phyloP scores from a whole-genome alignment of 2,888 invertebrate species.

The Watsonalla binaria region DNA sequence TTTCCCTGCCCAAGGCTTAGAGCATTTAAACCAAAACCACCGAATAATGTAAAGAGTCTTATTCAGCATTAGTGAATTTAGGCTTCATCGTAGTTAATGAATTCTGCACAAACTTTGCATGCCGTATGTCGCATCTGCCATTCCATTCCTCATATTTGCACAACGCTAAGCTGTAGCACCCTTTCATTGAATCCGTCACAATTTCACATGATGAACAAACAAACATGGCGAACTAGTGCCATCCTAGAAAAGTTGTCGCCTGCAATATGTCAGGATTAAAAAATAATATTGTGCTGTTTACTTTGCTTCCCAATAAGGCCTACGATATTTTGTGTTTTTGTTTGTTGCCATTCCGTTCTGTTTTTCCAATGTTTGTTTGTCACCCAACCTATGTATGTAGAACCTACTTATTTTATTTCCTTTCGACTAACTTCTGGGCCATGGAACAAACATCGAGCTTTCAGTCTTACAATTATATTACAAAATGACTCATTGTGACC shows the following conservation, averaged over 20 bases:
- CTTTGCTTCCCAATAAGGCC: conserved; percentile 28
- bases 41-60: background rate
- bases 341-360: background rate
- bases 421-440: background rate
- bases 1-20: no score
- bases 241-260: conserved; percentile 47
- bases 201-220: conserved; percentile 44
- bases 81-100: background rate
- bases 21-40: no score
- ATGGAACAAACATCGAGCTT: no score
- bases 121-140: conserved; percentile 2
- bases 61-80: background rate
- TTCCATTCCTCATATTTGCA: conserved; percentile 20
- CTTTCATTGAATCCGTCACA: conserved; percentile 35
- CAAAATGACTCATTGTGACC: no score
- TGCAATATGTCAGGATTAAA: conserved; percentile 73
- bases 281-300: conserved; percentile 52
- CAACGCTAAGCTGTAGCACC: conserved; percentile 22
- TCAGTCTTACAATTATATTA: no score
- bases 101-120: conserved; percentile 1
- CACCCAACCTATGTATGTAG: background rate
- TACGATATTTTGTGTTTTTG: background rate
- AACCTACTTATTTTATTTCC: background rate
- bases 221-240: conserved; percentile 35
- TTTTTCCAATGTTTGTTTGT: background rate